Conservation (phyloP, 2,888 invertebrate genomes). For the Drosophila nr. fundita region DNA sequence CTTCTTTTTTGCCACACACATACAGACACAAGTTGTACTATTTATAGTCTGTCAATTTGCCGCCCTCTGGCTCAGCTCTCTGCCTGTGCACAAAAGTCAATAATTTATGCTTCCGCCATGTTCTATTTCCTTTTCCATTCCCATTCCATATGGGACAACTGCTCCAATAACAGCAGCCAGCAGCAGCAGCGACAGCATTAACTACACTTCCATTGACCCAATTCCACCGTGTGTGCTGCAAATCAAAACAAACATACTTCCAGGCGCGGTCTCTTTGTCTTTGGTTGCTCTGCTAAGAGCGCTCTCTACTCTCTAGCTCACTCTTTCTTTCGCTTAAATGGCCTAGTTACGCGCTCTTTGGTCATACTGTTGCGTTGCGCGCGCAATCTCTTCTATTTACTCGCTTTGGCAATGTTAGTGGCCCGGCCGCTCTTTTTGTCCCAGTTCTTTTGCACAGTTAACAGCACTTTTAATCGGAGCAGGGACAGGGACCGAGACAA, state of each 20-base stretch:
- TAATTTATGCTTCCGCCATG: constrained; percentile 65
- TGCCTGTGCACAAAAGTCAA: constrained; percentile 53
- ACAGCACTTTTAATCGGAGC: constrained; percentile 58
- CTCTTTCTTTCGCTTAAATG: background rate
- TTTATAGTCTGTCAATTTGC: constrained; percentile 52
- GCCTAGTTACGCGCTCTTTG: constrained; percentile 11
- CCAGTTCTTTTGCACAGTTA: constrained; percentile 59
- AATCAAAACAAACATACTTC: constrained; percentile 70
- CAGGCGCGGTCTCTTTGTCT: constrained; percentile 21
- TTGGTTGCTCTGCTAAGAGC: constrained; percentile 8
- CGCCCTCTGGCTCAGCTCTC: constrained; percentile 9
- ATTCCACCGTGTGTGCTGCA: constrained; percentile 39
- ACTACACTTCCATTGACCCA: constrained; percentile 73
- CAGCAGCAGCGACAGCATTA: constrained; percentile 35
- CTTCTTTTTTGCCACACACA: constrained; percentile 7
- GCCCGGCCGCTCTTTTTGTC: constrained; percentile 63
- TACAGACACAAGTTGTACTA: constrained; percentile 49
- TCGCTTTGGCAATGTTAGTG: constrained; percentile 57
- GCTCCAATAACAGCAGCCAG: constrained; percentile 19
- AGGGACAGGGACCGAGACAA: constrained; percentile 21
- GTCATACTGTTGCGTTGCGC: constrained; percentile 30
- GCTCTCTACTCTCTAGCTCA: constrained; percentile 29
- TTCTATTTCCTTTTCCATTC: constrained; percentile 15
- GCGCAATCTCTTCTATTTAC: constrained; percentile 28
- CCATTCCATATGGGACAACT: constrained; percentile 19